Conservation (phyloP, 2,888 invertebrate species). For the Drosophila rubida region DNA sequence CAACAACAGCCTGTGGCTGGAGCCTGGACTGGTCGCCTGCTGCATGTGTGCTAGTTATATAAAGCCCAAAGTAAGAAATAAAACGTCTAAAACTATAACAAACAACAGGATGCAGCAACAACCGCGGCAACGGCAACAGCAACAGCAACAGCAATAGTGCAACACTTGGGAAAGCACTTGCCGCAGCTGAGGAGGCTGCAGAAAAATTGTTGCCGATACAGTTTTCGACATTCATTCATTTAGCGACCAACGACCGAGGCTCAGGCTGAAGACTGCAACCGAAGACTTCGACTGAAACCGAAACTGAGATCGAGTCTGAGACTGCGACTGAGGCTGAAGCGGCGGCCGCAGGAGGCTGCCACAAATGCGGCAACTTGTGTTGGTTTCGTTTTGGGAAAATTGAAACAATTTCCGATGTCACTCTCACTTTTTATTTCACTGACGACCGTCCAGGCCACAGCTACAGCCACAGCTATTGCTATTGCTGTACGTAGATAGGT, state of each 20-base stretch:
- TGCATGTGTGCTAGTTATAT: constrained; percentile 68
- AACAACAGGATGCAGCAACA: constrained; percentile 72
- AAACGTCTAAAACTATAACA: constrained; percentile 74
- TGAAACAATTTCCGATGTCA: constrained; percentile 85
- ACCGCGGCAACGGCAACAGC: too few relatives aligned
- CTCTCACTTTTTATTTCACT: constrained; percentile 83
- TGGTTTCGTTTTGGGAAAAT: constrained; percentile 80
- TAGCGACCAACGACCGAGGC: constrained; percentile 65
- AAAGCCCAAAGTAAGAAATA: constrained; percentile 78
- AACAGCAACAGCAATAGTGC: constrained; percentile 14
- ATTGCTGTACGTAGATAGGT: constrained; percentile 29
- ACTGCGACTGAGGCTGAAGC: too few relatives aligned
- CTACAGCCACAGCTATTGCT: constrained; percentile 27
- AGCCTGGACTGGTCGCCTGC: constrained; percentile 40
- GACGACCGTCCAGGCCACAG: constrained; percentile 51
- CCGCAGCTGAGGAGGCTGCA: constrained; percentile 32
- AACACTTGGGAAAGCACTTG: constrained; percentile 65
- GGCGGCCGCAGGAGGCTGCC: constrained; percentile 21
- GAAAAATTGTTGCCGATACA: constrained; percentile 82
- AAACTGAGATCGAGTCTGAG: constrained; percentile 13
- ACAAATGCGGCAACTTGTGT: constrained; percentile 66
- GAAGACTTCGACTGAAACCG: constrained; percentile 7
- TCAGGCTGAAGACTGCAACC: constrained; percentile 15
- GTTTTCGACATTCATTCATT: constrained; percentile 84
- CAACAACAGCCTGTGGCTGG: constrained; percentile 22